These are phyloP conservation scores for Dromaius novaehollandiae DNA, from an alignment of 2,113 vertebrate genomes.

Conservation along the genomic window DNA sequence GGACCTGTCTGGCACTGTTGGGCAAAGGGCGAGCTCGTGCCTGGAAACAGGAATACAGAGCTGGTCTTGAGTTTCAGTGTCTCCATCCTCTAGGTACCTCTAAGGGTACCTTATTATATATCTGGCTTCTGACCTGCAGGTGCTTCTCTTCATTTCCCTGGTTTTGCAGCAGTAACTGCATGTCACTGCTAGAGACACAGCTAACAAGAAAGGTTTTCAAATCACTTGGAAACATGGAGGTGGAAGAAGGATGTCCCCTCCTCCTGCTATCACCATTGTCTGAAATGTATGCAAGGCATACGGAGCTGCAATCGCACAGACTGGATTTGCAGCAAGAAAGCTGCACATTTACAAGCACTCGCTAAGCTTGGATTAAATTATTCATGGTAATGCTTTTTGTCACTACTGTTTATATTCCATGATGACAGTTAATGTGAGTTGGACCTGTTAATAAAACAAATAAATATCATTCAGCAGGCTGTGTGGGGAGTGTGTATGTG, in stretches of 20 bases:
- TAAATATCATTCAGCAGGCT: background rate
- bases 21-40: background rate
- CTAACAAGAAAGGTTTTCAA: background rate
- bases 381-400: constrained; percentile 24
- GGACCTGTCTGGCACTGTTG: background rate
- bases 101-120: background rate
- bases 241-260: background rate
- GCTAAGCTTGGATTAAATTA: constrained; percentile 11
- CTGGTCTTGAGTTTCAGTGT: background rate
- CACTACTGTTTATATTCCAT: background rate
- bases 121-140: background rate
- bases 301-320: background rate
- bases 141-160: background rate
- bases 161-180: background rate
- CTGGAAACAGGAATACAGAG: background rate
- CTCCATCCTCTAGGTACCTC: background rate
- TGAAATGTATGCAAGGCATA: background rate
- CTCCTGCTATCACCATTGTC: fast-evolving
- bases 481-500: background rate
- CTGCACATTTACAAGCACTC: background rate
- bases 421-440: background rate
- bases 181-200: background rate
- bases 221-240: background rate
- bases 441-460: background rate
- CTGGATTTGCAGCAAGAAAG: background rate